Percentiles rank a stretch among this genome's conserved stretches.
Evolutionary conservation across 2,797 vertebrate species (phyloP).

Genomic region (Esox masquinongy): DNA sequence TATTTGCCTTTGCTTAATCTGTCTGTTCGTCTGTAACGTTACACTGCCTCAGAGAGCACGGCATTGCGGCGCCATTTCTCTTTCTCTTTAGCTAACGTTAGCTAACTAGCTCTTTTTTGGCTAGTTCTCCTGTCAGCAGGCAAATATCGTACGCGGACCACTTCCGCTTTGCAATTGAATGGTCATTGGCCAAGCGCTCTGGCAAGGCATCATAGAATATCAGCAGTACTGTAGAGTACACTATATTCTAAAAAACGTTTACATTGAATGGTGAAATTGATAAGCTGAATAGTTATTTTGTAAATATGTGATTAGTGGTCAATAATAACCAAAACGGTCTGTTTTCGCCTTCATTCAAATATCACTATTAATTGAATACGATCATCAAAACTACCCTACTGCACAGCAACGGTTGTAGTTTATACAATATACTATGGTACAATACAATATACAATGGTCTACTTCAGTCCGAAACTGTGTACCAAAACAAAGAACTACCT

Average conservation of each 20-base stretch:
- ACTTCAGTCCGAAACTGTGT: neutral
- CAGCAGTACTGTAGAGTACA: too few relatives aligned
- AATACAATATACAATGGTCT: neutral
- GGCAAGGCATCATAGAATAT: too few relatives aligned
- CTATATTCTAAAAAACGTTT: too few relatives aligned
- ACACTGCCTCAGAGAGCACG: constrained; percentile 75
- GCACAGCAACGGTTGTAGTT: neutral
- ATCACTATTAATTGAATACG: too few relatives aligned
- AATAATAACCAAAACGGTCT: too few relatives aligned
- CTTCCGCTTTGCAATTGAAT: constrained; percentile 1
- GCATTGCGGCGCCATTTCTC: constrained; percentile 81
- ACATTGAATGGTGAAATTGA: too few relatives aligned
- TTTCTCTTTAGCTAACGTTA: constrained; percentile 46
- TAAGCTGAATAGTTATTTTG: too few relatives aligned
- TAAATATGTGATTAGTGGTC: too few relatives aligned
- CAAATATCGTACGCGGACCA: constrained; percentile 5
- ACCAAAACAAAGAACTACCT: neutral
- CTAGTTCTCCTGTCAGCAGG: constrained; percentile 3
- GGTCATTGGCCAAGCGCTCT: too few relatives aligned
- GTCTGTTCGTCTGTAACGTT: constrained; percentile 64
- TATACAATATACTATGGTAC: neutral
- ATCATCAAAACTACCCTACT: neutral
- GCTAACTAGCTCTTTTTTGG: neutral
- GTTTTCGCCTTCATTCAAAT: too few relatives aligned
- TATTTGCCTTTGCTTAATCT: constrained; percentile 58